A percentile compares a stretch with the other conserved stretches of the same genome.
phyloP scores from a whole-genome alignment of 2,113 vertebrate species.

The Eira barbara region DNA sequence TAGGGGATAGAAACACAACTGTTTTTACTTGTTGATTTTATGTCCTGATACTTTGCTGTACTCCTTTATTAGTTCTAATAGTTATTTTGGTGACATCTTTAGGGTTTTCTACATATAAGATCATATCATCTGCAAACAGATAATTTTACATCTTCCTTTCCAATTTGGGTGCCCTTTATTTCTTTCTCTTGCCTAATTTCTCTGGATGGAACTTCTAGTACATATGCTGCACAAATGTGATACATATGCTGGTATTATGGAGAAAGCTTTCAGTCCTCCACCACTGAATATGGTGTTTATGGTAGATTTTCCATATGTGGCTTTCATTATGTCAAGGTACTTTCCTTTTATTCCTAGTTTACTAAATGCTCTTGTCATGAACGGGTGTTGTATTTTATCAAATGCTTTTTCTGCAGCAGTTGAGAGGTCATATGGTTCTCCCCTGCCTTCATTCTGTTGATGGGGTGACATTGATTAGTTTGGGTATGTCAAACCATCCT shows the following conservation, averaged over 20 bases:
- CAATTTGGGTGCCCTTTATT: background rate
- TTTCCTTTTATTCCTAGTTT: background rate
- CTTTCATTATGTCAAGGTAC: background rate
- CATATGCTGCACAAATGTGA: background rate
- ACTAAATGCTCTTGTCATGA: background rate
- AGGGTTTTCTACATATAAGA: background rate
- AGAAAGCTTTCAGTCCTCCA: background rate
- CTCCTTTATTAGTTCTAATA: background rate
- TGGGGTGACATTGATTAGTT: background rate
- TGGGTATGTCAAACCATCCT: background rate
- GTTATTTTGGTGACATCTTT: background rate
- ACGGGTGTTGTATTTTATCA: background rate
- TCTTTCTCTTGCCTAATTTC: background rate
- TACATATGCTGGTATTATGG: background rate
- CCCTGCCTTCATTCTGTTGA: background rate
- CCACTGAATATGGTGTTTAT: background rate
- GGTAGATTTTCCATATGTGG: background rate
- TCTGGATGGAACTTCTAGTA: background rate
- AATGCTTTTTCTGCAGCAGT: background rate
- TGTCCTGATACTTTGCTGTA: background rate
- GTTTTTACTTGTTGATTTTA: background rate
- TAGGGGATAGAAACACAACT: background rate
- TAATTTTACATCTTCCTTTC: background rate
- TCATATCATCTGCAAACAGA: background rate
- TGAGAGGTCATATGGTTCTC: no score